Evolutionary conservation across 1,140 invertebrate species (phyloP).

Genomic region (Protaetia brevitarsis): DNA sequence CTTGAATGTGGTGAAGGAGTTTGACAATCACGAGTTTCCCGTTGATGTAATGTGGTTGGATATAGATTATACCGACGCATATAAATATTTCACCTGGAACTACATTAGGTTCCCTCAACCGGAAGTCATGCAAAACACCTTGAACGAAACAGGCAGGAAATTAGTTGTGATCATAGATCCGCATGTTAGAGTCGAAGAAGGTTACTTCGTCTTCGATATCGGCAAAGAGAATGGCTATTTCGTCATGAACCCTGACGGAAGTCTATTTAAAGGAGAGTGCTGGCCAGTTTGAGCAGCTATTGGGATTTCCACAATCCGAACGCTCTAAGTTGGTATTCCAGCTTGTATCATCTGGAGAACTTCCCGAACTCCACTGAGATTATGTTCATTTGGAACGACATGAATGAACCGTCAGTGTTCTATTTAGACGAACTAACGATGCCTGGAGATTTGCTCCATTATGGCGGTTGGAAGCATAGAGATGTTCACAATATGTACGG

Average conservation of each 20-base stretch:
- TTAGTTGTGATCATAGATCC: conserved; percentile 73
- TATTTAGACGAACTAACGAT: conserved; percentile 69
- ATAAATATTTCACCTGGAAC: conserved; percentile 72
- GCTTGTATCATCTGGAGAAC: conserved; percentile 55
- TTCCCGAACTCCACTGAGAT: conserved; percentile 59
- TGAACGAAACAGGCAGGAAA: conserved; percentile 59
- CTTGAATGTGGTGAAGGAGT: conserved; percentile 52
- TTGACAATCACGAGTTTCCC: conserved; percentile 69
- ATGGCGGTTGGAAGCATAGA: conserved; percentile 81
- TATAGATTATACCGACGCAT: conserved; percentile 74
- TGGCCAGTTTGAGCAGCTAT: conserved; percentile 72
- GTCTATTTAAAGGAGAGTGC: conserved; percentile 60
- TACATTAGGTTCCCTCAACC: conserved; percentile 60
- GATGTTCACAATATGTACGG: conserved; percentile 96
- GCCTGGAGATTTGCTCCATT: conserved; percentile 53
- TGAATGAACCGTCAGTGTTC: conserved; percentile 79
- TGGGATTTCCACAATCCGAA: conserved; percentile 67
- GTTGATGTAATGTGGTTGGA: conserved; percentile 73
- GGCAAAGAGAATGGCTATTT: conserved; percentile 55
- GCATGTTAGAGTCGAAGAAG: conserved; percentile 65
- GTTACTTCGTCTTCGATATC: conserved; percentile 60
- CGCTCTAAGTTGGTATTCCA: conserved; percentile 63
- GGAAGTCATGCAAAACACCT: conserved; percentile 61
- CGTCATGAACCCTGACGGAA: conserved; percentile 61
- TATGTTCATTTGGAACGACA: conserved; percentile 73